Percentiles rank a stretch among this genome's conserved stretches.
Evolutionary conservation across 1,140 invertebrate species (phyloP).

Genomic region (Zaprionus gabonicus): DNA sequence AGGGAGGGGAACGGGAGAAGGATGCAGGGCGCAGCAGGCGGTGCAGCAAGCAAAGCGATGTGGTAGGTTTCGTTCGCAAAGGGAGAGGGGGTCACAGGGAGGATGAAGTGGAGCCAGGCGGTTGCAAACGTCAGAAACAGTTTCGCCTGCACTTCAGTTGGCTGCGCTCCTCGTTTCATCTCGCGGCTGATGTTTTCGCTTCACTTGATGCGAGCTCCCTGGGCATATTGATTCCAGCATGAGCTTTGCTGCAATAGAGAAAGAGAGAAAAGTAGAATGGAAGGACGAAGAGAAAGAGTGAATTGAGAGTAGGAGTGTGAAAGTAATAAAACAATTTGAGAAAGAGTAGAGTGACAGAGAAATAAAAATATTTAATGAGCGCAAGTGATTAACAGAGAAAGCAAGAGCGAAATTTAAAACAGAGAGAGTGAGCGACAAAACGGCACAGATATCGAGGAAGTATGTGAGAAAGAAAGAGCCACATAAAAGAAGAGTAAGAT

Average conservation of each 20-base stretch:
- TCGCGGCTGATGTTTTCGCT: constrained; percentile 42
- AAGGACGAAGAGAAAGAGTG: neutral
- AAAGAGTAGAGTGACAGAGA: neutral
- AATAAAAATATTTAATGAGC: no score
- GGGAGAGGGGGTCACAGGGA: constrained; percentile 5
- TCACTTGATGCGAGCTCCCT: neutral
- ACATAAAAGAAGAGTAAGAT: no score
- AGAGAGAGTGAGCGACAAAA: no score
- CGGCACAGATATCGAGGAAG: no score
- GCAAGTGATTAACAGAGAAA: no score
- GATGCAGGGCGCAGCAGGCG: constrained; percentile 7
- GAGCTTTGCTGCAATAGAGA: neutral
- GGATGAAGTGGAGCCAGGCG: constrained; percentile 21
- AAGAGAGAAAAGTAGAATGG: neutral
- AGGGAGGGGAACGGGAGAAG: neutral
- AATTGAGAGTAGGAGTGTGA: neutral
- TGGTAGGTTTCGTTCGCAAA: neutral
- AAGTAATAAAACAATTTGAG: neutral
- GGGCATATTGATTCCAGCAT: constrained; percentile 31
- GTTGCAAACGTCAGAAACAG: constrained; percentile 62
- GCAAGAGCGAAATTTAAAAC: no score
- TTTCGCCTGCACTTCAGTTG: constrained; percentile 55
- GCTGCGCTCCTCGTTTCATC: constrained; percentile 48
- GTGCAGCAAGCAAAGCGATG: constrained; percentile 23
- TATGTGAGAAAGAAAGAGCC: no score